Evolutionary conservation across 2,888 invertebrate genomes (phyloP).

Genomic region (Acleris holmiana): DNA sequence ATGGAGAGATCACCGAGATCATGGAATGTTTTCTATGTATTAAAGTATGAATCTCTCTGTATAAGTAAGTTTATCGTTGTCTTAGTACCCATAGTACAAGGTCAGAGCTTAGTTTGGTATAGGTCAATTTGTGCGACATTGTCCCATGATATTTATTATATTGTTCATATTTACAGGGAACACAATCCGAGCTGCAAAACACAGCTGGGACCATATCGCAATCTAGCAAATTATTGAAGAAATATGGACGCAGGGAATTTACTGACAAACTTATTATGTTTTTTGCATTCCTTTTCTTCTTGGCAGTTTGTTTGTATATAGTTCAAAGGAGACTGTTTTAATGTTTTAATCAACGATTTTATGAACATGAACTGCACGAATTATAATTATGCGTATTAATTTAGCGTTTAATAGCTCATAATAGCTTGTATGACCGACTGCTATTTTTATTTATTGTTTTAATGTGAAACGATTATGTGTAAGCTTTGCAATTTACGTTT

Average conservation of each 20-base stretch:
- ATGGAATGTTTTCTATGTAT: no score
- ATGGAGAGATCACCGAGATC: no score
- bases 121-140: no score
- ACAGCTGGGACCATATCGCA: conserved; percentile 95
- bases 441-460: conserved; percentile 20
- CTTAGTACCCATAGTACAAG: no score
- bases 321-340: conserved; percentile 94
- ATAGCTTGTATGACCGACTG: conserved; percentile 27
- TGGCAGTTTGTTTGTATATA: conserved; percentile 96
- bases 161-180: conserved; percentile 75
- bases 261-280: conserved; percentile 97
- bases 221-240: conserved; percentile 95
- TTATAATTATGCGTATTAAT: neutral
- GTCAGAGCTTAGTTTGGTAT: no score
- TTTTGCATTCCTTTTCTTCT: conserved; percentile 94
- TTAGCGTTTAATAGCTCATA: neutral
- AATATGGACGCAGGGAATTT: conserved; percentile 96
- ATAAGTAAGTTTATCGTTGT: no score
- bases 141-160: neutral
- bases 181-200: conserved; percentile 91
- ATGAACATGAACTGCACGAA: neutral
- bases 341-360: no score
- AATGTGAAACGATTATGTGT: conserved; percentile 6
- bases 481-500: conserved; percentile 28
- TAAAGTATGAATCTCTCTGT: no score